Base-by-base conservation (phyloP, 30 jellyfish, hydroid and myxozoan species). In the Nemopilema nomurai region DNA sequence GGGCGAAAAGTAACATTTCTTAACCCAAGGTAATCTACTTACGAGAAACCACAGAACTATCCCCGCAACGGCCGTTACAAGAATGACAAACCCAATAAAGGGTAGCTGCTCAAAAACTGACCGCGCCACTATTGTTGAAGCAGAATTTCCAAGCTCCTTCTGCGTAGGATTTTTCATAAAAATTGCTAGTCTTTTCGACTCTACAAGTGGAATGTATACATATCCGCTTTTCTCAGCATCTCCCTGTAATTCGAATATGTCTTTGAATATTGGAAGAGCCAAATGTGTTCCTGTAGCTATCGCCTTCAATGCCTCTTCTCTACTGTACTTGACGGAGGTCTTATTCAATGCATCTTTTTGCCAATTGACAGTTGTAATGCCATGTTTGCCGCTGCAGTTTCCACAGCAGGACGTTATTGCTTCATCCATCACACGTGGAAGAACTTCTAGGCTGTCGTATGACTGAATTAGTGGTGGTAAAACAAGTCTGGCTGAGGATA, bases 351-450 rank as follows among this genome's bases (percentile, higher is more conserved):
- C 31, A 62, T 83, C 91, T 23, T 64, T 29, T 6, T 25, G 21
- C 91, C 91, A 83, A 25, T 83, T 32, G 7, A 83, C 76, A 0
- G 28, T 17, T 32, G 72, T 69, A 9, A 28, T 26, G 6, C 91
- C 91, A 22, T 83, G 91, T 28, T 69, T 76, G 28, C 91, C 83
- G 1, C 63, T 31, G 86, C 91, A 83, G 81, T 71, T 83, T 19
- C 91, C 91, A 72, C 91, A 83, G 53, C 87, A 77, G 30, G 77
- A 62, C 28, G 78, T 62, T 16, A 57, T 30, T 6, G 78, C 87
- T 49, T 77, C 75, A 33, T n/a, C 65, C 24, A 77, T 4, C 67
- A 77, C 18, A 8, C 8, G 17, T 4, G 87, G 87, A 13, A 77
- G 31, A 3, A 62, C 21, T 30, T 62, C 77, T 13, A 77, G 67